Percentiles rank a stretch among this genome's conserved stretches.
Conservation (phyloP, 2,113 vertebrate species). For the Eubucco bourcierii region DNA sequence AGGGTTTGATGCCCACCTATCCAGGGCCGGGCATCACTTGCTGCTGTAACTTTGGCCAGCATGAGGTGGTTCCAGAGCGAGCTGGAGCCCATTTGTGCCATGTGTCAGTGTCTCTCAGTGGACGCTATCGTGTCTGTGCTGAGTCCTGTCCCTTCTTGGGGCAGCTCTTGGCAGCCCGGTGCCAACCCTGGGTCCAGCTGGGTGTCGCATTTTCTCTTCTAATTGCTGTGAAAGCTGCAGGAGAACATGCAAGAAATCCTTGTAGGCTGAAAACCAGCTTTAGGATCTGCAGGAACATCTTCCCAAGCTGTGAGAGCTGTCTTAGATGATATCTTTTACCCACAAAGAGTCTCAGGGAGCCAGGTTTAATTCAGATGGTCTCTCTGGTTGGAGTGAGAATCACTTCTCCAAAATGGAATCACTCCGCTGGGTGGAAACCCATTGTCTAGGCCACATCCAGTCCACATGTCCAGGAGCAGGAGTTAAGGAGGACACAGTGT, state of each 20-base stretch:
- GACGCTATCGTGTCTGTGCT: fast-evolving
- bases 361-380: fast-evolving
- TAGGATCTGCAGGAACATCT: neutral
- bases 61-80: neutral
- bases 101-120: fast-evolving
- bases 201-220: neutral
- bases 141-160: neutral
- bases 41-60: neutral
- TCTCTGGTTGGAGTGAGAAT: neutral
- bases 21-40: neutral
- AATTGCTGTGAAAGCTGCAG: fast-evolving
- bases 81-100: neutral
- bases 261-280: neutral
- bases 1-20: fast-evolving
- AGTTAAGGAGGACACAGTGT: too few species aligned
- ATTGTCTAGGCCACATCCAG: too few species aligned
- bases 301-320: neutral
- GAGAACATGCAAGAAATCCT: neutral
- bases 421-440: neutral
- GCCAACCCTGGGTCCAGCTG: neutral
- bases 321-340: neutral
- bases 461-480: too few species aligned
- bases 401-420: neutral
- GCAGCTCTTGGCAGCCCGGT: neutral
- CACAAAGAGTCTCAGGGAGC: neutral